Evolutionary conservation across 1,140 invertebrate species (phyloP), one percentile per base, ranked within the genome.

Genomic region (Asbolus verrucosus): DNA sequence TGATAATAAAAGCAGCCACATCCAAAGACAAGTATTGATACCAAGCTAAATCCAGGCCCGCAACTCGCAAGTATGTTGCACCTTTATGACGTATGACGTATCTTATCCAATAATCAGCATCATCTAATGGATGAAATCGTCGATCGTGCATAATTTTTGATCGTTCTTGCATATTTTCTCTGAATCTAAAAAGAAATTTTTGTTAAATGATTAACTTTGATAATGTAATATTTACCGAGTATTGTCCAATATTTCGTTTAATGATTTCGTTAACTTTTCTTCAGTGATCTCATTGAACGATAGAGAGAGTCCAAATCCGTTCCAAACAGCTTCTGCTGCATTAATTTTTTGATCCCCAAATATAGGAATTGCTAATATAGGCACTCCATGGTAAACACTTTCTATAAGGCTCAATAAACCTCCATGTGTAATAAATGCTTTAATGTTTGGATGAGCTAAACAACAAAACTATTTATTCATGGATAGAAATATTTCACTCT

Each of bases 101-200:
- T 78, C 89, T 87, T 0, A 86, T 87, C 88, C 88, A 90, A 75
- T 88, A 89, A 14, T 89, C 81, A 0, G 87, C 87, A 43, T 84
- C 83, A 31, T 89, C 85, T 19, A 89, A 63, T 0, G 88, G 87
- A 2, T 73, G 71, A 66, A 81, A 71, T 0, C 84, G 85, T 27
- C 83, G 79, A 69, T 88, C 87, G 6, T 79, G 82, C 77, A 86
- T 86, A 2, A 83, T 76, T 67, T 74, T 75, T 0, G 87, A 87
- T 6, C 86, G 4, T 36, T 73, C 72, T 68, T 84, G 82, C 0
- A 82, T 85, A 30, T 62, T 77, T 38, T 75, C 66, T 8, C 16
- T 46, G 54, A 68, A 75, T 46, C 73, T 75, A 14, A 63, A 65
- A 71, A 65, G 50, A 33, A n/a, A 71, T 9, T 63, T 1, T 4